phyloP scores from a whole-genome alignment of 2,113 vertebrate genomes.

The Bos indicus region DNA sequence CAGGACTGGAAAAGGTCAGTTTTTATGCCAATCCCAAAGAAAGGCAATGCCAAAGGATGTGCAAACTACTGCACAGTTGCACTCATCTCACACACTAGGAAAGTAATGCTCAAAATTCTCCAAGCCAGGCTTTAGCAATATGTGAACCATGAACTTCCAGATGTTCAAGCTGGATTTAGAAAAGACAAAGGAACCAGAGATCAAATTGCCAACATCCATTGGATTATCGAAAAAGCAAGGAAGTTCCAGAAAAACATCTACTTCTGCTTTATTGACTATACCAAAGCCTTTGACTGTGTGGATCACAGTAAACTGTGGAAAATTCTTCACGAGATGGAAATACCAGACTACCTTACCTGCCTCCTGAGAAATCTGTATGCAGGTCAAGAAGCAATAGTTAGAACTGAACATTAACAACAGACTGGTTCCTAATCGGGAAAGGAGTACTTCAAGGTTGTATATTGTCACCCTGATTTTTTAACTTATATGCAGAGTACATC shows the following conservation, averaged over 20 bases:
- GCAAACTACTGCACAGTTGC: background rate
- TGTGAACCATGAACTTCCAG: background rate
- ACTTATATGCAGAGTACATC: background rate
- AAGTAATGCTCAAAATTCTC: background rate
- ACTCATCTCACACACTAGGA: background rate
- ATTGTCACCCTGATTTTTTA: background rate
- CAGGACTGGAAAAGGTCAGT: background rate
- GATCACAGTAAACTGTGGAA: background rate
- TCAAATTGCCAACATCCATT: background rate
- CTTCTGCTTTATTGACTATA: background rate
- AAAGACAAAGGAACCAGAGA: background rate
- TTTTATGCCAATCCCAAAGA: background rate
- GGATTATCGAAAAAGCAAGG: background rate
- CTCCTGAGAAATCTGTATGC: background rate
- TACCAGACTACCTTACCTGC: background rate
- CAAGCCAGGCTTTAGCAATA: background rate
- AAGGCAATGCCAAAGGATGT: background rate
- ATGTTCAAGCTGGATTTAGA: background rate
- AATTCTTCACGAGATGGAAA: background rate
- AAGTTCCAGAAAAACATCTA: background rate
- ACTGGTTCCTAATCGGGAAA: background rate
- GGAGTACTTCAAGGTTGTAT: background rate
- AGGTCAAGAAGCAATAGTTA: background rate
- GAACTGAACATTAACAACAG: background rate
- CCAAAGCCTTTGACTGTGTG: background rate